Conservation (phyloP, 1,140 invertebrate genomes). For the Oedothorax gibbosus region DNA sequence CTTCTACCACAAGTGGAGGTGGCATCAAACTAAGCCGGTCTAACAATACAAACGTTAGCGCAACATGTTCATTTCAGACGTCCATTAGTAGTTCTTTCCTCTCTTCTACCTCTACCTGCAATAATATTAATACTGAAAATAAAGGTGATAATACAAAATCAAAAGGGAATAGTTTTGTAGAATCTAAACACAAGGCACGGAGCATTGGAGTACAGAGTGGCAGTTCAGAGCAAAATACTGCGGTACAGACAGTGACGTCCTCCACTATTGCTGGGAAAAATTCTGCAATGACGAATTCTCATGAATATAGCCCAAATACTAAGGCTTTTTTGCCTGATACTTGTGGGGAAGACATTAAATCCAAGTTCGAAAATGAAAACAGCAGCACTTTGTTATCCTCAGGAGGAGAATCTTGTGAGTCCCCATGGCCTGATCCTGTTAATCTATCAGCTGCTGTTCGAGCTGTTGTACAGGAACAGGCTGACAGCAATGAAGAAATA, state of each 20-base stretch:
- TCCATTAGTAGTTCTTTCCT: slow-evolving; percentile 9
- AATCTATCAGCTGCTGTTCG: slow-evolving; percentile 60
- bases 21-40: slow-evolving; percentile 18
- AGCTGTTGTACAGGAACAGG: slow-evolving; percentile 58
- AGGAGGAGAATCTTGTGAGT: slow-evolving; percentile 58
- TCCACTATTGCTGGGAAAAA: slow-evolving; percentile 32
- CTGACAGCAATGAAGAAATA: slow-evolving; percentile 55
- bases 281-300: background rate
- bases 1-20: slow-evolving; percentile 35
- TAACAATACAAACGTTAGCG: background rate
- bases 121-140: background rate
- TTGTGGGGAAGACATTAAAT: slow-evolving; percentile 28
- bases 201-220: slow-evolving; percentile 60
- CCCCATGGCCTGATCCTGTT: slow-evolving; percentile 60
- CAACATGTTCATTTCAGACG: slow-evolving; percentile 2
- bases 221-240: slow-evolving; percentile 55
- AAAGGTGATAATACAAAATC: slow-evolving; percentile 16
- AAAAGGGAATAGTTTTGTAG: slow-evolving; percentile 6
- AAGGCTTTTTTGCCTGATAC: slow-evolving; percentile 29
- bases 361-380: slow-evolving; percentile 49
- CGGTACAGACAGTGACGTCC: slow-evolving; percentile 48
- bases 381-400: slow-evolving; percentile 49
- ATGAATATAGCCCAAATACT: slow-evolving; percentile 34
- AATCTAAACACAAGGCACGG: slow-evolving; percentile 47
- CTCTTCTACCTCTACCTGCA: slow-evolving; percentile 10